phyloP scores from a whole-genome alignment of 2,888 invertebrate genomes.

The Leptopilina myrica region DNA sequence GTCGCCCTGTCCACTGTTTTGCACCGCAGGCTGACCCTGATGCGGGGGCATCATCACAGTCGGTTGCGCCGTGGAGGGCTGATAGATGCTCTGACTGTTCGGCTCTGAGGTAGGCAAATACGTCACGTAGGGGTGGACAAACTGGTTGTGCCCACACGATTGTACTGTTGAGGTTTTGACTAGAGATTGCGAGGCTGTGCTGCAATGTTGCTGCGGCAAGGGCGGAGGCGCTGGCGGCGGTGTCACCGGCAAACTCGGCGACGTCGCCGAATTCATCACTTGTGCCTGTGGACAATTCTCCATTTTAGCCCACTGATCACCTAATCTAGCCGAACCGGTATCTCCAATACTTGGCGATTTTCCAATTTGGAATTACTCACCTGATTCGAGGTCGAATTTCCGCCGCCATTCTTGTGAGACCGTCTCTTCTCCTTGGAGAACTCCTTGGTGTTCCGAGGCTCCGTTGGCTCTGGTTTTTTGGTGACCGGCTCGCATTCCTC shows the following conservation, averaged over 20 bases:
- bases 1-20: constrained; percentile 63
- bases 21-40: constrained; percentile 61
- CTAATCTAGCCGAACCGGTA: no score
- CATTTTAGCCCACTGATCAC: neutral
- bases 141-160: constrained; percentile 65
- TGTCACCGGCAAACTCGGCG: constrained; percentile 70
- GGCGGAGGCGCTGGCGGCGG: constrained; percentile 61
- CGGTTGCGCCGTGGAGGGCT: constrained; percentile 61
- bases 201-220: constrained; percentile 52
- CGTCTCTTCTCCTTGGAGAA: constrained; percentile 38
- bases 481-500: constrained; percentile 32
- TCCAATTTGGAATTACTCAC: neutral
- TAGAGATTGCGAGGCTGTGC: constrained; percentile 64
- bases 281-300: constrained; percentile 37
- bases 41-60: constrained; percentile 69
- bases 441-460: constrained; percentile 35
- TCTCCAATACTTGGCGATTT: no score
- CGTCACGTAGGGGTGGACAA: constrained; percentile 64
- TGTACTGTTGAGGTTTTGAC: constrained; percentile 68
- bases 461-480: constrained; percentile 40
- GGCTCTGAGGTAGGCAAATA: constrained; percentile 71
- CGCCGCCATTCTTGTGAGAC: constrained; percentile 38
- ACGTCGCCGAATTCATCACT: constrained; percentile 71
- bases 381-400: constrained; percentile 5
- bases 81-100: constrained; percentile 66